phyloP scores from a whole-genome alignment of 2,113 vertebrate species.

The Microtus montanus region DNA sequence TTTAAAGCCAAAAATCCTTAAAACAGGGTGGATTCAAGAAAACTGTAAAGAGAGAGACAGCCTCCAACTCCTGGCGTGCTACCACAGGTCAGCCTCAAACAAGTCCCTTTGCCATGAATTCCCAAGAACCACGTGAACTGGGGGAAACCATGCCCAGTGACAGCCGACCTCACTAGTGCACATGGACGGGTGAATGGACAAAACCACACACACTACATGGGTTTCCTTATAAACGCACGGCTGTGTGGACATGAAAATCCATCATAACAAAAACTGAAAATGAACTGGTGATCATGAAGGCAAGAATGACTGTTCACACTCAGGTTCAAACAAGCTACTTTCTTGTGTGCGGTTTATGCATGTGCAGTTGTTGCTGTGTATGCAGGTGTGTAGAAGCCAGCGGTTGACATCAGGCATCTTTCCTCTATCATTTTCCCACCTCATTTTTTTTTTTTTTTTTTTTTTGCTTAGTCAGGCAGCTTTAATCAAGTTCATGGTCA shows the following conservation, averaged over 20 bases:
- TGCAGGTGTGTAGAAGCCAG: background rate
- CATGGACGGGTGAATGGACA: background rate
- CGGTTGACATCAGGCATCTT: background rate
- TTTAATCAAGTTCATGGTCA: too few species aligned
- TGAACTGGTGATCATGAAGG: background rate
- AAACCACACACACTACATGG: too few species aligned
- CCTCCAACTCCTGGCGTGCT: background rate
- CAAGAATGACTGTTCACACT: background rate
- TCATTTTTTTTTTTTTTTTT: too few species aligned
- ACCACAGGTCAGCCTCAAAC: background rate
- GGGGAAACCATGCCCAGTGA: background rate
- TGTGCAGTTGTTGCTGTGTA: background rate
- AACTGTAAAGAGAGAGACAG: background rate
- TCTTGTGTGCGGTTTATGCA: background rate
- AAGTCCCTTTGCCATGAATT: background rate
- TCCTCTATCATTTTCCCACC: background rate
- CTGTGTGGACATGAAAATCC: background rate
- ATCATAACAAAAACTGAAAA: background rate
- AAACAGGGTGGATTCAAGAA: background rate
- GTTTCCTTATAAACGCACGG: too few species aligned
- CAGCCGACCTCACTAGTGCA: background rate
- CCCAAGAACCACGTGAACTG: constrained; percentile 28
- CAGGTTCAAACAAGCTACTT: too few species aligned
- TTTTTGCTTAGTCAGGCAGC: too few species aligned
- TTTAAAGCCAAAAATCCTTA: background rate